These are phyloP conservation scores for Hemicentrotus pulcherrimus DNA, from an alignment of 35 echinoderm and acorn worm species.

Conservation along the genomic window DNA sequence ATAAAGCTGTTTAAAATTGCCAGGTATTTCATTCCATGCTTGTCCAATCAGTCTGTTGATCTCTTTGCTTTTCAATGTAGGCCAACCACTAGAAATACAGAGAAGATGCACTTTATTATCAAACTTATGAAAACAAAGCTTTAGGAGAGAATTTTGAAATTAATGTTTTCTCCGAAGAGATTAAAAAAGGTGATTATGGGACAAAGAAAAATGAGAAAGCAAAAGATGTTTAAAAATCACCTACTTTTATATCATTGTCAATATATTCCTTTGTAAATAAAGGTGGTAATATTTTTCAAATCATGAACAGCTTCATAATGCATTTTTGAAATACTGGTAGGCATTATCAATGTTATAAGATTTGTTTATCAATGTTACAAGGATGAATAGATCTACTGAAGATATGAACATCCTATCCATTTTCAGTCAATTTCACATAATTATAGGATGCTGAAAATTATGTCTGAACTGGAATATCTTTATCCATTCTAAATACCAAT, in stretches of 20 bases:
- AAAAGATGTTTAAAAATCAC: too few relatives aligned
- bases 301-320: too few relatives aligned
- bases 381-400: background rate
- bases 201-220: too few relatives aligned
- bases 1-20: slow-evolving; percentile 60
- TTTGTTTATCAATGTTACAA: too few relatives aligned
- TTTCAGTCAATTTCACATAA: too few relatives aligned
- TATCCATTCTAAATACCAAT: background rate
- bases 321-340: too few relatives aligned
- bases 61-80: slow-evolving; percentile 59
- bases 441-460: background rate
- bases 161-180: too few relatives aligned
- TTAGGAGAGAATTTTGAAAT: background rate
- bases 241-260: too few relatives aligned
- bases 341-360: too few relatives aligned
- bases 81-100: slow-evolving; percentile 58
- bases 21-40: slow-evolving; percentile 65
- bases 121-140: background rate
- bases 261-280: too few relatives aligned
- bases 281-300: too few relatives aligned
- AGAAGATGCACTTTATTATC: background rate
- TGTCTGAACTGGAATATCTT: background rate
- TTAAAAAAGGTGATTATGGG: too few relatives aligned
- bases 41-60: slow-evolving; percentile 66
- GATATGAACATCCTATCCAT: background rate